These are phyloP conservation scores for Phoxinus dragarum DNA, from an alignment of 2,797 vertebrate genomes.

Conservation along the genomic window DNA sequence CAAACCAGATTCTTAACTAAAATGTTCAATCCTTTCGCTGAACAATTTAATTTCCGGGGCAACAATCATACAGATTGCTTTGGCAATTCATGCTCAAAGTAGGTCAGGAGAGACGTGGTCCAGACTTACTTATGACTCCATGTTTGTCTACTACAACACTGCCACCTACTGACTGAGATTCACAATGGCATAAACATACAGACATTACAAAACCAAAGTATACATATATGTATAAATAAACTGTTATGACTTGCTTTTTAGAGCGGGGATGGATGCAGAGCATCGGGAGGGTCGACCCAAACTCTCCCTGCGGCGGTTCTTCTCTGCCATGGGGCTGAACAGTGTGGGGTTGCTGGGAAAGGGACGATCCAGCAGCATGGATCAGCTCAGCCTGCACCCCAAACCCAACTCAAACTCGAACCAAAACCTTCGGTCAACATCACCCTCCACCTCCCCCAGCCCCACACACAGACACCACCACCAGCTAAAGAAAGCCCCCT, in stretches of 20 bases:
- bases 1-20: slow-evolving; percentile 35
- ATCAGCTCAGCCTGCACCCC: slow-evolving; percentile 75
- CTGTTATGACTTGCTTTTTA: slow-evolving; percentile 40
- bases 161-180: slow-evolving; percentile 54
- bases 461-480: slow-evolving; percentile 69
- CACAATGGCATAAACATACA: background rate
- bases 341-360: slow-evolving; percentile 77
- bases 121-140: background rate
- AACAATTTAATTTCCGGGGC: slow-evolving; percentile 31
- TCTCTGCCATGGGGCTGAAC: slow-evolving; percentile 83
- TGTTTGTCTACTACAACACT: slow-evolving; percentile 27
- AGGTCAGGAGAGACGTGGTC: slow-evolving; percentile 54
- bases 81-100: slow-evolving; percentile 51
- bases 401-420: slow-evolving; percentile 27
- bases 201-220: background rate
- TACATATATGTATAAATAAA: background rate
- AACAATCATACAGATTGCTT: slow-evolving; percentile 30
- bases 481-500: slow-evolving; percentile 81
- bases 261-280: slow-evolving; percentile 46
- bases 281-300: slow-evolving; percentile 75
- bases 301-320: slow-evolving; percentile 81
- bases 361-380: slow-evolving; percentile 82
- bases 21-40: background rate
- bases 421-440: background rate
- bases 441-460: slow-evolving; percentile 63